phyloP scores from a whole-genome alignment of 2,113 vertebrate genomes.

The Craseonycteris thonglongyai region DNA sequence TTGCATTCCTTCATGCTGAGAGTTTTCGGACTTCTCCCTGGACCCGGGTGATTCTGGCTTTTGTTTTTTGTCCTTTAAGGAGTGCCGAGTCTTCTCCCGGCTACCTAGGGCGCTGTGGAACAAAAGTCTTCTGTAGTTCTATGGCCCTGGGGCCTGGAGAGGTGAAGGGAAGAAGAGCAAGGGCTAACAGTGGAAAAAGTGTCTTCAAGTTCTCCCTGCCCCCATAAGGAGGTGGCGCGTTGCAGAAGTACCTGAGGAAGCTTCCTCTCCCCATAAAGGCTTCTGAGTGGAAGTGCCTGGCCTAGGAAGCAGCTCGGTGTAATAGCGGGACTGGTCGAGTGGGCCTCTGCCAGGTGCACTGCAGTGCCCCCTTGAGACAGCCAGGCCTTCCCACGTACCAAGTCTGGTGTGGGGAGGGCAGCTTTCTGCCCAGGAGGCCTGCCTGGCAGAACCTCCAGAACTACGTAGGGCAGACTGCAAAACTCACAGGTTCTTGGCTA shows the following conservation, averaged over 20 bases:
- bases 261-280: neutral
- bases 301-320: neutral
- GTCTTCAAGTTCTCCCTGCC: neutral
- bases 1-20: neutral
- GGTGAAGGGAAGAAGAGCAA: neutral
- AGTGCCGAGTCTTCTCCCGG: neutral
- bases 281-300: neutral
- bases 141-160: neutral
- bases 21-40: neutral
- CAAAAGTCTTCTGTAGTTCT: neutral
- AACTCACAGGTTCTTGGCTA: neutral
- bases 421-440: neutral
- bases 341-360: neutral
- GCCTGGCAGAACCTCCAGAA: neutral
- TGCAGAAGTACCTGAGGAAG: neutral
- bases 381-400: too few relatives aligned
- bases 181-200: neutral
- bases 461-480: neutral
- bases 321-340: neutral
- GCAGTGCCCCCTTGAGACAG: neutral
- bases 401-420: too few relatives aligned
- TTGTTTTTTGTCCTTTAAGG: neutral
- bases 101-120: neutral
- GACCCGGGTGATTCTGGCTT: neutral
- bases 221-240: neutral